Base-by-base conservation (phyloP, 2,113 vertebrate species). In the Vulpes ferrilata region DNA sequence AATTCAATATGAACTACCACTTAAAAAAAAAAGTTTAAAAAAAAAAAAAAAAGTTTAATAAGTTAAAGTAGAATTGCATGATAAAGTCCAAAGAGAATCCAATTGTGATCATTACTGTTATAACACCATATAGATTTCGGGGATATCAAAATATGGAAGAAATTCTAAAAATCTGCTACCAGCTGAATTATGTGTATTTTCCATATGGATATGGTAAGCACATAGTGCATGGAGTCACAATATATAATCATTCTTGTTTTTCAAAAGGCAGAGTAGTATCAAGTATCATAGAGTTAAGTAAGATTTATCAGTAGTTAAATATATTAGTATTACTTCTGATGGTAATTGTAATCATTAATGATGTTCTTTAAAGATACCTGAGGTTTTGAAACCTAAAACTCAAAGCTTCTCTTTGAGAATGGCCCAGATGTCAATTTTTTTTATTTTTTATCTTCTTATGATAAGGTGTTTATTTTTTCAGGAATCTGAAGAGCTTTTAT, bases 341-440 rank as follows among this genome's bases (percentile, higher is more conserved):
- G 64, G 23, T 51, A 85, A 93, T 32, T 90, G 7, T 64, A 98
- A 91, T 79, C 55, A 11, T 95, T 53, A 91, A 65, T 69, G 69
- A 71, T 43, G 13, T 62, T 94, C 55, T 76, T 91, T 86, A 96
- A 97, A 95, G 67, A 48, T 78, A 89, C 3, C 23, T 88, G n/a
- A 95, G 19, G 59, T 65, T 84, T 80, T 92, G 59, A 89, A 93
- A 82, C 7, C 94, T 59, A 95, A 88, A 93, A n/a, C 16, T 73
- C 69, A 84, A 95, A 89, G 20, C 71, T 90, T 89, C 35, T 65
- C 76, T 93, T 69, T 95, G 43, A 86, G 38, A 96, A 93, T 32
- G 15, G 12, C n/a, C 53, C 88, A 67, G 7, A 76, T 71, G 4
- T 51, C 57, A 35, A 35, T 81, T 88, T 57, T 79, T 57, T 48